phyloP scores from a whole-genome alignment of 2,113 vertebrate genomes.

The Poeciliopsis retropinna region DNA sequence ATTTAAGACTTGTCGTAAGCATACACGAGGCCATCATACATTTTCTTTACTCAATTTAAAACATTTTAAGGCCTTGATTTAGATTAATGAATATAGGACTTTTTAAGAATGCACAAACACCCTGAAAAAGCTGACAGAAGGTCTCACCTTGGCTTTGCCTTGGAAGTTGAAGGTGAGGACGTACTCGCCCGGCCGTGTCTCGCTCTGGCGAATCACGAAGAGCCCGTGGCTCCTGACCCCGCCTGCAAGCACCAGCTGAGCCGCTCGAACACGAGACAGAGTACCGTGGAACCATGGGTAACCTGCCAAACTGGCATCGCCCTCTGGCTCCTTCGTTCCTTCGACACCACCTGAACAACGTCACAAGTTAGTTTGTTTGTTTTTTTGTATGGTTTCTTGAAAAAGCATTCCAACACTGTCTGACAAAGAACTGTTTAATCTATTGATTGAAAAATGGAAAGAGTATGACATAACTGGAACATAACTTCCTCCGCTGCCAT shows the following conservation, averaged over 20 bases:
- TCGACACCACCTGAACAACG: constrained; percentile 66
- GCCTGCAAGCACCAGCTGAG: constrained; percentile 92
- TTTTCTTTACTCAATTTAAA: too few relatives aligned
- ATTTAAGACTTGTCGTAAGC: too few relatives aligned
- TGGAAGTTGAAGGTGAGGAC: constrained; percentile 99
- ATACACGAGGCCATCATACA: too few relatives aligned
- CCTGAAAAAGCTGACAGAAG: neutral
- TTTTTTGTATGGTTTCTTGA: neutral
- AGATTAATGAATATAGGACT: too few relatives aligned
- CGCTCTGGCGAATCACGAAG: constrained; percentile 97
- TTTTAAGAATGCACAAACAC: too few relatives aligned
- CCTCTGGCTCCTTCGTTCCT: constrained; percentile 74
- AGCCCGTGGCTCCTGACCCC: constrained; percentile 90
- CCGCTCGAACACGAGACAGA: constrained; percentile 89
- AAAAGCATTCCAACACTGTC: neutral
- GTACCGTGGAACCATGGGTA: constrained; percentile 99
- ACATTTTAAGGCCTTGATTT: too few relatives aligned
- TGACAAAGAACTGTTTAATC: too few relatives aligned
- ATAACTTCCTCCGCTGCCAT: too few relatives aligned
- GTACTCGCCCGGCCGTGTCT: constrained; percentile 93
- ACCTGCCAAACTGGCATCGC: constrained; percentile 80
- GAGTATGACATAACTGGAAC: too few relatives aligned
- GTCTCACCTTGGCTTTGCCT: constrained; percentile 94
- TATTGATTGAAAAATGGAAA: too few relatives aligned
- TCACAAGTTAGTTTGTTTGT: neutral